These are phyloP conservation scores for Chirona hameri DNA, from an alignment of 2,888 invertebrate genomes.

Conservation along the genomic window DNA sequence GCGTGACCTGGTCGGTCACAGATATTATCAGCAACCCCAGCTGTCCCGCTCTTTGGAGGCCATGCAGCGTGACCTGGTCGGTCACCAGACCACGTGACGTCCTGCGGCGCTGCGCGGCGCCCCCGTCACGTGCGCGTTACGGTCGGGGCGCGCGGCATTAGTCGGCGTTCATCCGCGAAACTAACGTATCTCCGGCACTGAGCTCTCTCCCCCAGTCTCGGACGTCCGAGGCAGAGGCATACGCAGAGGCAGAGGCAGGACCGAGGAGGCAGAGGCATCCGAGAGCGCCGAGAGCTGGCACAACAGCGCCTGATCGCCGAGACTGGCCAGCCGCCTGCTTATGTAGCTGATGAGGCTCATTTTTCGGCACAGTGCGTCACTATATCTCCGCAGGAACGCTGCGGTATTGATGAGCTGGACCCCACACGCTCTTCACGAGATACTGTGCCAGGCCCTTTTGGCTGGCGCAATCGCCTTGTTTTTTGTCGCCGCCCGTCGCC, in stretches of 20 bases:
- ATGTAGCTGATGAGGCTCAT: conserved; percentile 2
- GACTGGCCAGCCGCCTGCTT: background rate
- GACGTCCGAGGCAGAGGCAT: background rate
- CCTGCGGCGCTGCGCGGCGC: too few species aligned
- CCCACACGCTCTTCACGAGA: background rate
- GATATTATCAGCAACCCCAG: too few species aligned
- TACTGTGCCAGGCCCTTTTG: background rate
- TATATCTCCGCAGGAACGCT: background rate
- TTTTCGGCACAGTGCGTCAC: background rate
- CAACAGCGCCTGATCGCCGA: background rate
- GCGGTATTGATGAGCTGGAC: background rate
- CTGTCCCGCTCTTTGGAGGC: background rate
- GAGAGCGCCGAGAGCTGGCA: background rate
- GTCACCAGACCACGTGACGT: too few species aligned
- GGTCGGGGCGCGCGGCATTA: background rate
- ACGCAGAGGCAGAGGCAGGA: too few species aligned
- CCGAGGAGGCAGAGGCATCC: background rate
- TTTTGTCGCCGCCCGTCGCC: background rate
- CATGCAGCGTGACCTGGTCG: background rate
- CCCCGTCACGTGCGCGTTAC: background rate
- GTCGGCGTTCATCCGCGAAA: background rate
- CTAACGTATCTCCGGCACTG: background rate
- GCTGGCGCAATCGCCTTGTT: background rate
- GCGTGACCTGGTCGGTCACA: too few species aligned
- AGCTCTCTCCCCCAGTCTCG: background rate